A percentile compares a stretch with the other conserved stretches of the same genome.
phyloP scores from a whole-genome alignment of 2,888 invertebrate species.

The Drosophila subsilvestris region DNA sequence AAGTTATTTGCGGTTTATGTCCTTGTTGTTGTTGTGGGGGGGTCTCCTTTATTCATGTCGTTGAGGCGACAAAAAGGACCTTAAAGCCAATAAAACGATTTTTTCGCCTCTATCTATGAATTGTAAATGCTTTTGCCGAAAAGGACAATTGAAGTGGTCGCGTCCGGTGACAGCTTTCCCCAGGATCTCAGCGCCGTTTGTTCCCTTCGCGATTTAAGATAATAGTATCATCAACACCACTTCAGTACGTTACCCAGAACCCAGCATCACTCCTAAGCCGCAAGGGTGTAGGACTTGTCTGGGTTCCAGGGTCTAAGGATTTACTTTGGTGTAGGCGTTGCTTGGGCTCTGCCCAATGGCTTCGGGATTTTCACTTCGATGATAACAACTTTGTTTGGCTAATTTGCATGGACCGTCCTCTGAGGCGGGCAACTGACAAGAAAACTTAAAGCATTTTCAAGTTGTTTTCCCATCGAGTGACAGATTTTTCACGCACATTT shows the following conservation, averaged over 20 bases:
- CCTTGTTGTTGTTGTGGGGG: slow-evolving; percentile 53
- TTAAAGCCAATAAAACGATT: slow-evolving; percentile 84
- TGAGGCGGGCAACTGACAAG: slow-evolving; percentile 37
- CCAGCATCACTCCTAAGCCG: not conserved
- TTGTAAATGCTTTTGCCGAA: slow-evolving; percentile 65
- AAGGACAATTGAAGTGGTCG: slow-evolving; percentile 73
- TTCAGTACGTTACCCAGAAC: slow-evolving; percentile 31
- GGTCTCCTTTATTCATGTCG: slow-evolving; percentile 31
- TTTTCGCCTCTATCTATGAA: slow-evolving; percentile 72
- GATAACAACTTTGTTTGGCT: slow-evolving; percentile 58
- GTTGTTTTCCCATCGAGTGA: slow-evolving; percentile 43
- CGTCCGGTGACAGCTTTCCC: slow-evolving; percentile 60
- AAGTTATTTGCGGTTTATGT: slow-evolving; percentile 77
- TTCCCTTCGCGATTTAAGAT: slow-evolving; percentile 77
- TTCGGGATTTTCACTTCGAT: slow-evolving; percentile 50
- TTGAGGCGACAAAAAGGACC: slow-evolving; percentile 73
- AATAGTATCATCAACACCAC: slow-evolving; percentile 83
- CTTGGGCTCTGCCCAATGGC: slow-evolving; percentile 51
- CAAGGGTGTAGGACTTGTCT: slow-evolving; percentile 51
- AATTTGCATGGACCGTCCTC: slow-evolving; percentile 73
- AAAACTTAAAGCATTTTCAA: slow-evolving; percentile 62
- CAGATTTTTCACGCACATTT: slow-evolving; percentile 76
- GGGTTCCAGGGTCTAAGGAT: slow-evolving; percentile 56
- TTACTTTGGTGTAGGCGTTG: slow-evolving; percentile 65
- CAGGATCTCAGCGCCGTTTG: slow-evolving; percentile 34